Percentiles rank a stretch among this genome's conserved stretches.
phyloP scores from a whole-genome alignment of 2,113 vertebrate genomes.

The Nycticorax nycticorax region DNA sequence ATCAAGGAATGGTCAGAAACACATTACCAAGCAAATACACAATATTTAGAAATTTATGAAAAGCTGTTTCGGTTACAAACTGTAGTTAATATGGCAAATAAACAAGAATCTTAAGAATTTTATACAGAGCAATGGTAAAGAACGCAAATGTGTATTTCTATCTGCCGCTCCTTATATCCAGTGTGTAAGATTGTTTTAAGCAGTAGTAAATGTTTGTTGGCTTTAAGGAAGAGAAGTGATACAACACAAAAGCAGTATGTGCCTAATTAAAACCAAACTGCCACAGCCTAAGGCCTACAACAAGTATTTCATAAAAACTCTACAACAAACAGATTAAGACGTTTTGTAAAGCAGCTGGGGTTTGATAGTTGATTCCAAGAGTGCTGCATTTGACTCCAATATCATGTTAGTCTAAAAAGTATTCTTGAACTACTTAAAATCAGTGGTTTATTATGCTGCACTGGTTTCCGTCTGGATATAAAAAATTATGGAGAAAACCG shows the following conservation, averaged over 20 bases:
- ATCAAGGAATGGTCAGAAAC: neutral
- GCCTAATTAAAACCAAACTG: constrained; percentile 44
- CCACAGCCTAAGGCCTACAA: constrained; percentile 13
- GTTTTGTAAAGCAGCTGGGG: constrained; percentile 33
- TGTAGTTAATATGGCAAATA: neutral
- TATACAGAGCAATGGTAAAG: neutral
- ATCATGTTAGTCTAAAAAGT: neutral
- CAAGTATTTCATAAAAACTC: constrained; percentile 1
- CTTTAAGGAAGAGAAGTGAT: constrained; percentile 42
- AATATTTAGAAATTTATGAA: neutral
- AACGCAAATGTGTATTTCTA: neutral
- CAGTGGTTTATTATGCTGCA: neutral
- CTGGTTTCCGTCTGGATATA: neutral
- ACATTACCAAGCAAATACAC: neutral
- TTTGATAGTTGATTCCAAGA: constrained; percentile 28
- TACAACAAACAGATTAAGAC: constrained; percentile 37
- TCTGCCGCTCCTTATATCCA: neutral
- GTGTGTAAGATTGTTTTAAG: constrained; percentile 6
- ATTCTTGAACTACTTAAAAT: neutral
- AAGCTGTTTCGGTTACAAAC: neutral
- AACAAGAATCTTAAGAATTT: neutral
- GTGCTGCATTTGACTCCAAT: neutral
- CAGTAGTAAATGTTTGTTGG: neutral
- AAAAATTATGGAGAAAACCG: neutral
- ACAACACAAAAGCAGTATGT: constrained; percentile 9